These are phyloP conservation scores for Camelus bactrianus DNA, from an alignment of 2,113 vertebrate genomes.

Conservation along the genomic window DNA sequence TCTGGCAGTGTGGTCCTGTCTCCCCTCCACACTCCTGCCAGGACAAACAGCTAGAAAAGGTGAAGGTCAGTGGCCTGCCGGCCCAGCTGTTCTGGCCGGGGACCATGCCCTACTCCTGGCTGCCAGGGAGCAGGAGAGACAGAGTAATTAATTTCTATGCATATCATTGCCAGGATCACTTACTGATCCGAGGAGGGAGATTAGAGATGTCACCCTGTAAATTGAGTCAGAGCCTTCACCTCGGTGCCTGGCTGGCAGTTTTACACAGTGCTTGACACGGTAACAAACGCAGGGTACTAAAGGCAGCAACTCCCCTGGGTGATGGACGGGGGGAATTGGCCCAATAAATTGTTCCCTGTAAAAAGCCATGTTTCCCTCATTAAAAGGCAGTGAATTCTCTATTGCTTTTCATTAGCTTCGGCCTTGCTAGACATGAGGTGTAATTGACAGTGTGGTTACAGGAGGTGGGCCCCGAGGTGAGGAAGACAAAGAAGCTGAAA, in stretches of 20 bases:
- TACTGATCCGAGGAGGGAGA: constrained; percentile 89
- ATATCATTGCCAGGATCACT: constrained; percentile 96
- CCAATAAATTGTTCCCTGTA: constrained; percentile 98
- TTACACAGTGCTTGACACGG: constrained; percentile 89
- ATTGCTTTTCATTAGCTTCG: constrained; percentile 99
- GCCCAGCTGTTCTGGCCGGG: neutral
- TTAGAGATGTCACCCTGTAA: constrained; percentile 92
- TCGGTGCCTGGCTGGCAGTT: constrained; percentile 87
- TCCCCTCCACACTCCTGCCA: neutral
- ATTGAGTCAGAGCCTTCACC: constrained; percentile 94
- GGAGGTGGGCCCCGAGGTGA: constrained; percentile 88
- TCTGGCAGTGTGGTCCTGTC: neutral
- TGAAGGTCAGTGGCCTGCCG: constrained; percentile 58
- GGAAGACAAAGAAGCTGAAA: constrained; percentile 90
- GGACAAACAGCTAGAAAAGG: neutral
- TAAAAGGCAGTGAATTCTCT: constrained; percentile 98
- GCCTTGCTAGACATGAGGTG: constrained; percentile 94
- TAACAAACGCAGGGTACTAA: constrained; percentile 88
- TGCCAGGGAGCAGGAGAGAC: constrained; percentile 80
- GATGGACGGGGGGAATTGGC: constrained; percentile 97
- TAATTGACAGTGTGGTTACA: constrained; percentile 97
- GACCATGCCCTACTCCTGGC: constrained; percentile 58
- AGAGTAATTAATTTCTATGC: constrained; percentile 95
- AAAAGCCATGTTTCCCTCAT: constrained; percentile 98
- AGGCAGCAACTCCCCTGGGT: constrained; percentile 87